Evolutionary conservation across 2,797 vertebrate genomes (phyloP), one percentile per base, ranked within the genome.

Genomic region (Tarsius wallacei): DNA sequence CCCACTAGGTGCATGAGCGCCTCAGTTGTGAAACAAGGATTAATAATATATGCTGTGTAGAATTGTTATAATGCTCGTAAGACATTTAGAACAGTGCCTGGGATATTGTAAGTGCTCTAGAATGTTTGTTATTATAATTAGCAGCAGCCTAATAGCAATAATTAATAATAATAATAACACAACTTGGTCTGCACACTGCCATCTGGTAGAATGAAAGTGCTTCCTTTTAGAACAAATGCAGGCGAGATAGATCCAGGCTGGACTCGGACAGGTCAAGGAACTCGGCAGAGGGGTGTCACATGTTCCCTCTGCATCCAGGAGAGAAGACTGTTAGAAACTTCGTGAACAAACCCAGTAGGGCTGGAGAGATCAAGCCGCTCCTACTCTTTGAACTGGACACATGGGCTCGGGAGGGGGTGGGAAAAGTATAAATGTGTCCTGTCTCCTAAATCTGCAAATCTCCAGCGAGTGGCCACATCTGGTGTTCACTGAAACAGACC

Each of bases 401-500:
- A 33, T 51, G 88, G 70, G 26, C 42, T 92, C 61, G 49, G 66
- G 51, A 95, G 33, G 33, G 14, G n/a, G 2, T 77, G 24, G 28
- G 22, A 13, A 81, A 49, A 71, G 5, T 47, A 91, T 55, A 59
- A 95, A 78, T 22, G 14, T 31, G 82, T 77, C 24, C 59, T 42
- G 31, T 86, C 64, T 91, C 70, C 80, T 49, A 82, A 5, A 64
- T 83, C 4, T 80, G 49, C 33, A 73, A 12, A 71, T 57, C 57
- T 55, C 22, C 42, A 1, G 1, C 78, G 83, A 0, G 21, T 85
- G 83, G 42, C 26, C 53, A 83, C 31, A 94, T 80, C 82, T 87
- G 59, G 8, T 19, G 12, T 76, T 42, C 93, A 82, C 53, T 66
- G 90, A 98, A 97, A 96, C 80, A 97, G 86, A 95, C 47, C 96